Conservation (phyloP, 2,113 vertebrate species). For the Leucoraja erinaceus region DNA sequence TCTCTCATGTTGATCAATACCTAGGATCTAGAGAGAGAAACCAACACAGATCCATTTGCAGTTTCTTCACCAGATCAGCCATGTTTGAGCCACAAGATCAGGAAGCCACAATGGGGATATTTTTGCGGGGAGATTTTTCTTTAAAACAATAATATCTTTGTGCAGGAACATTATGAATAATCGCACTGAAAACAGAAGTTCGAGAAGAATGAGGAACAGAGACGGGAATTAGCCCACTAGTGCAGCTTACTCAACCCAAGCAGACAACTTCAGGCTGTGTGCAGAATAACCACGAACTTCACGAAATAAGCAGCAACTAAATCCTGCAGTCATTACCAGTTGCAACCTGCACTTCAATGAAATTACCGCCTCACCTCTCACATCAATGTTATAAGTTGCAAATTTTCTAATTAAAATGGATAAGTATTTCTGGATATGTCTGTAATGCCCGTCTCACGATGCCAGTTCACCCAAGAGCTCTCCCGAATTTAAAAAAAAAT, state of each 20-base stretch:
- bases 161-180: background rate
- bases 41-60: background rate
- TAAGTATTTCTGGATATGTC: background rate
- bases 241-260: background rate
- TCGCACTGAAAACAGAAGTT: constrained; percentile 14
- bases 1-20: background rate
- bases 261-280: background rate
- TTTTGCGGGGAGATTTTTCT: background rate
- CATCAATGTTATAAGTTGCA: background rate
- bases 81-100: background rate
- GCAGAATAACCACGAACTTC: background rate
- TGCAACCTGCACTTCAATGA: background rate
- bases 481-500: too few relatives aligned
- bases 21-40: background rate
- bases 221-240: background rate
- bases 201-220: background rate
- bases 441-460: too few relatives aligned
- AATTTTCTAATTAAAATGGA: background rate
- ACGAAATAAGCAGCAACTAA: background rate
- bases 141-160: background rate
- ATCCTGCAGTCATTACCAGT: background rate
- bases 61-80: background rate
- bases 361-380: background rate
- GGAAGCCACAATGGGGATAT: background rate
- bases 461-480: too few relatives aligned